Conservation (phyloP, 2,113 vertebrate species). For the Ictalurus furcatus region DNA sequence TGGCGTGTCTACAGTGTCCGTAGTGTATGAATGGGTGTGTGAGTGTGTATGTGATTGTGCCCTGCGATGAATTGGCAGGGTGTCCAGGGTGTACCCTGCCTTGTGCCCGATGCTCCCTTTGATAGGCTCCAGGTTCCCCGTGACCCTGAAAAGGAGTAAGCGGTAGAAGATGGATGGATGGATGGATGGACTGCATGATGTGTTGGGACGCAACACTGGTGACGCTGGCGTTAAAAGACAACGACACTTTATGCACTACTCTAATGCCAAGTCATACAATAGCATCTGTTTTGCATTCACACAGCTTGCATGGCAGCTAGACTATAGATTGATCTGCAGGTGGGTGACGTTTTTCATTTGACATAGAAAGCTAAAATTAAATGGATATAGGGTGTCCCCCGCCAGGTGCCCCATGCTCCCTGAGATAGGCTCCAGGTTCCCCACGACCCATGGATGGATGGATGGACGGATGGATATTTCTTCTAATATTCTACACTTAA, state of each 20-base stretch:
- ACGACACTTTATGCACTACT: background rate
- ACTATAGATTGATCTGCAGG: background rate
- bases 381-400: background rate
- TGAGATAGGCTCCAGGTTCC: too few relatives aligned
- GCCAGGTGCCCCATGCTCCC: too few relatives aligned
- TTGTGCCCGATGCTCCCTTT: too few relatives aligned
- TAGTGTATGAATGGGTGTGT: too few relatives aligned
- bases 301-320: background rate
- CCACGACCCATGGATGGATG: too few relatives aligned
- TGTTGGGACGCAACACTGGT: background rate
- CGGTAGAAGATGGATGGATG: too few relatives aligned
- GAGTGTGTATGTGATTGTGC: too few relatives aligned
- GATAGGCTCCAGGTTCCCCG: too few relatives aligned
- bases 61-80: too few relatives aligned
- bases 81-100: too few relatives aligned
- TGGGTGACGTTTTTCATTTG: slow-evolving; percentile 6
- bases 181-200: background rate
- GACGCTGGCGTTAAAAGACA: background rate
- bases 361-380: slow-evolving; percentile 8
- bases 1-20: too few relatives aligned
- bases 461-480: background rate
- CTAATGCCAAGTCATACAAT: slow-evolving; percentile 15
- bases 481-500: background rate
- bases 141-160: too few relatives aligned
- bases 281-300: slow-evolving; percentile 4